These are phyloP conservation scores for Platysternon megacephalum DNA, from an alignment of 2,113 vertebrate genomes.

Conservation along the genomic window DNA sequence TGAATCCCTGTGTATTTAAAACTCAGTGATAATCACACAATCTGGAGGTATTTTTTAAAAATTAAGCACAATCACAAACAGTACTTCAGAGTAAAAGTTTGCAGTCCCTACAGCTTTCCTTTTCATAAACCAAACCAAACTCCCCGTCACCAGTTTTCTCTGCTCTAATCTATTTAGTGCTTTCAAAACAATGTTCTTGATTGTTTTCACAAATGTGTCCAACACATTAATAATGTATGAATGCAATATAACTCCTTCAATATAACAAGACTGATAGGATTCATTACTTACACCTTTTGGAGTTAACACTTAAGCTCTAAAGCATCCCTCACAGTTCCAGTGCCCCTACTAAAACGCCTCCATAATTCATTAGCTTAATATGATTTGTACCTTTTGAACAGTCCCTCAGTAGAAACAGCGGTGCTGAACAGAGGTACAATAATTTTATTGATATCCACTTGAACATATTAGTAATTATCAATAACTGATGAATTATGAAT, in stretches of 20 bases:
- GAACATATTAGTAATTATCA: no score
- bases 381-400: not conserved
- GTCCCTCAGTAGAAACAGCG: rapidly evolving
- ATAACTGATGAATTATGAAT: rapidly evolving
- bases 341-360: no score
- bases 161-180: not conserved
- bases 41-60: conserved; percentile 13
- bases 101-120: not conserved
- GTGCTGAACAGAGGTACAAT: not conserved
- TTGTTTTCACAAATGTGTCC: not conserved
- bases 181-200: rapidly evolving
- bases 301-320: rapidly evolving
- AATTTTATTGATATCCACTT: not conserved
- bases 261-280: not conserved
- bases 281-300: not conserved
- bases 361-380: rapidly evolving
- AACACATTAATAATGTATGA: not conserved
- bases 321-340: not conserved
- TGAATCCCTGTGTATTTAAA: conserved; percentile 43
- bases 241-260: not conserved
- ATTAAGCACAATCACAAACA: conserved; percentile 34
- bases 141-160: not conserved
- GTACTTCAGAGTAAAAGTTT: not conserved
- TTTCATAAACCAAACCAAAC: rapidly evolving
- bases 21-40: conserved; percentile 41